Base-by-base conservation (phyloP, 2,888 invertebrate species). In the Ormyrus pomaceus region DNA sequence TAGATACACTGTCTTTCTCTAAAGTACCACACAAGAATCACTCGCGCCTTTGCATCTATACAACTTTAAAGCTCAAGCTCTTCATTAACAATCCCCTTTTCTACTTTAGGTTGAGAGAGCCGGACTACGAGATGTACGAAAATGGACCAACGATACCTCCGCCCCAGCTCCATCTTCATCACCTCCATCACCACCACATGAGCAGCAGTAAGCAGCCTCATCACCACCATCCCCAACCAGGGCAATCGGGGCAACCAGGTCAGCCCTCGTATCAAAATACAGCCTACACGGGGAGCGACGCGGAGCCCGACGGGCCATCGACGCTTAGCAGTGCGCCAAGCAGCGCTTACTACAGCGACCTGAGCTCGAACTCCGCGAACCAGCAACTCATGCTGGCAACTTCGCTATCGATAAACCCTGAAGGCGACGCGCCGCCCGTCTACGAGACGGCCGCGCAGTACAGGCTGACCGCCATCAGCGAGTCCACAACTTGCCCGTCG, bases 311-410 rank as follows among this genome's bases (percentile, higher is more conserved):
- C 73, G 92, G 93, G 48, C 93, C 93, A 64, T 93, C 93, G 71
- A 91, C 91, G 64, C 80, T 90, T 65, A 90, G 90, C 81, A 91
- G 90, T 73, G 94, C 94, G 8, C 94, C 94, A n/a, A 95, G 94
- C 87, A 95, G 95, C 90, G 95, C 95, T 48, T 95, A 95, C 88
- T 95, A 95, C 88, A 94, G 94, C 79, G 95, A 95, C 89, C 91
- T 95, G 76, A 91, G 90, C 81, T 90, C 90, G 53, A 90, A 89
- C 83, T 91, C 90, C 13, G 85, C 88, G 11, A 89, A 87, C 80
- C 90, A 89, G 69, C 88, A 88, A 79, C 84, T 87, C 66, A 83
- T 86, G 3, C 55, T 82, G 66, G 53, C 74, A 56, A 53, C 72
- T 51, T 53, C 82, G 1, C 34, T 65, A 5, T 13, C 61, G 45